phyloP scores from a whole-genome alignment of 1,140 invertebrate species.

The Eumaeus atala region DNA sequence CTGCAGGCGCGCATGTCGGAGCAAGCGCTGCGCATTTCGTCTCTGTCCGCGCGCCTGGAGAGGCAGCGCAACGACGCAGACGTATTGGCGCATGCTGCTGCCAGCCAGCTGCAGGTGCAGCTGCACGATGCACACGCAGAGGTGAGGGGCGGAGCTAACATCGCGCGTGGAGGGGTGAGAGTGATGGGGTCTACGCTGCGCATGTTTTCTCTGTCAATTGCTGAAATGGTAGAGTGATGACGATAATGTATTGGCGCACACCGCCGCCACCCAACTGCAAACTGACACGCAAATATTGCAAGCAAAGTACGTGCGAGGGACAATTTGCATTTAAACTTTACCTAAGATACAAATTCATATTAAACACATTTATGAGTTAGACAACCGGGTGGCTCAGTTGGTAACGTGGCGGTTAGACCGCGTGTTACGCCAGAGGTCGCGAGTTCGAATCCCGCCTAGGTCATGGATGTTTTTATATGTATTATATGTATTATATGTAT shows the following conservation, averaged over 20 bases:
- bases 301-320: too few relatives aligned
- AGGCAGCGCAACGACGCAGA: constrained; percentile 79
- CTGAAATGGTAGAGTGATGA: too few relatives aligned
- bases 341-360: too few relatives aligned
- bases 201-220: constrained; percentile 85
- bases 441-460: too few relatives aligned
- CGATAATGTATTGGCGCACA: constrained; percentile 80
- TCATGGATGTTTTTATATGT: too few relatives aligned
- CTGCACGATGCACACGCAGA: constrained; percentile 75
- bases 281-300: too few relatives aligned
- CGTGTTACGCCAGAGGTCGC: too few relatives aligned
- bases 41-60: constrained; percentile 75
- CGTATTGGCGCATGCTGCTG: constrained; percentile 79
- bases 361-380: too few relatives aligned
- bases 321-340: too few relatives aligned
- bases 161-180: constrained; percentile 84
- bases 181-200: constrained; percentile 86
- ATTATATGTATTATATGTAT: too few relatives aligned
- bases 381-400: too few relatives aligned
- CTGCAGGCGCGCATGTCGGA: constrained; percentile 86
- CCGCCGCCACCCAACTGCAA: constrained; percentile 79
- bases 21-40: constrained; percentile 85
- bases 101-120: constrained; percentile 78
- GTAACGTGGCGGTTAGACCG: too few relatives aligned
- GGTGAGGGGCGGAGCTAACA: constrained; percentile 78